These are phyloP conservation scores for Actias luna DNA, from an alignment of 2,888 invertebrate species.

Conservation along the genomic window DNA sequence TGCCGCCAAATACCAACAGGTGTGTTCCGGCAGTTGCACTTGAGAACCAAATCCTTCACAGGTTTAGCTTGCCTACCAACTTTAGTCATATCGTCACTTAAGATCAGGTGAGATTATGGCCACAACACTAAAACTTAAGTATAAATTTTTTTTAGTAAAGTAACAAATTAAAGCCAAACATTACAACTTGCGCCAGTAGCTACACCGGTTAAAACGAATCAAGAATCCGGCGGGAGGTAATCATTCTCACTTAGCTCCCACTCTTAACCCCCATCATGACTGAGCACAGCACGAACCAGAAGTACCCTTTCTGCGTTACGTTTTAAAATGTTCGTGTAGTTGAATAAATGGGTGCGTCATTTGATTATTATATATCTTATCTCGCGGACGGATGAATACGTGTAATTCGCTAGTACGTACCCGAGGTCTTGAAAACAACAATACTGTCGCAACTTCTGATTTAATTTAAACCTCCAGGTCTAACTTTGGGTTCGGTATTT, in stretches of 20 bases:
- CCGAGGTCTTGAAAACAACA: not conserved
- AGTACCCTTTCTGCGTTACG: slow-evolving; percentile 29
- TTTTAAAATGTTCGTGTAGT: slow-evolving; percentile 17
- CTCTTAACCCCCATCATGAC: slow-evolving; percentile 38
- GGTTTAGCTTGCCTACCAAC: too few relatives aligned
- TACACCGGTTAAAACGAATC: slow-evolving; percentile 16
- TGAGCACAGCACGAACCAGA: slow-evolving; percentile 31
- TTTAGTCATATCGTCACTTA: too few relatives aligned
- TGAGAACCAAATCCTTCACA: too few relatives aligned
- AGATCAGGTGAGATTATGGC: too few relatives aligned
- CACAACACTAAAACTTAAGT: too few relatives aligned
- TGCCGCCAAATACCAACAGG: too few relatives aligned
- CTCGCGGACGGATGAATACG: not conserved
- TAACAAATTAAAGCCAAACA: not conserved
- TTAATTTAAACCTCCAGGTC: too few relatives aligned
- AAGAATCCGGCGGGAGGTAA: slow-evolving; percentile 32
- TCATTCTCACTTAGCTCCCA: slow-evolving; percentile 48
- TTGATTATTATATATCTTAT: not conserved
- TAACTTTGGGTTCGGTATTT: too few relatives aligned
- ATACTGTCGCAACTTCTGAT: not conserved
- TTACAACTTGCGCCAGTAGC: not conserved
- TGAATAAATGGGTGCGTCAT: not conserved
- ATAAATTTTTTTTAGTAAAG: not conserved
- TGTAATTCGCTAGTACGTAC: not conserved
- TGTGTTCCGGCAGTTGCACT: too few relatives aligned